Conservation (phyloP, 2,797 vertebrate species). For the Antennarius maculatus region DNA sequence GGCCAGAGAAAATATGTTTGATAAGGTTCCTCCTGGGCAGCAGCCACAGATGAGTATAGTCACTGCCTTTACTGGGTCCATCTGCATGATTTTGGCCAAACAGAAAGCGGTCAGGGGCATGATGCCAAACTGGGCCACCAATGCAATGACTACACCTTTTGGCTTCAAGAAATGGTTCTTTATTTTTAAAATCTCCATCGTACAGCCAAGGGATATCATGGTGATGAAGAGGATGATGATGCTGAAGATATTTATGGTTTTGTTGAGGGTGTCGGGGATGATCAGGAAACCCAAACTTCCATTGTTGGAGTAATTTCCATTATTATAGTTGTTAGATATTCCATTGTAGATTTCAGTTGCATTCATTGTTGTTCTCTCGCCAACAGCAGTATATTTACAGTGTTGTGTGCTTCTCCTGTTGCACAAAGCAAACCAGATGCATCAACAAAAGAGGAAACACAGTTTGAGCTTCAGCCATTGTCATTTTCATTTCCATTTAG, state of each 20-base stretch:
- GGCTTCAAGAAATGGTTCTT: constrained; percentile 82
- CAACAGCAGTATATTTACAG: constrained; percentile 6
- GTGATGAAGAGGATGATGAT: constrained; percentile 74
- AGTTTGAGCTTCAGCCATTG: neutral
- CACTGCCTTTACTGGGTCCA: constrained; percentile 78
- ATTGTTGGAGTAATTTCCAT: constrained; percentile 50
- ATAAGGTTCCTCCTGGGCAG: constrained; percentile 86
- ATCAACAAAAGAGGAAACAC: neutral
- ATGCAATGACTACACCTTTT: constrained; percentile 80
- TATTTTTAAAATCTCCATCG: constrained; percentile 87
- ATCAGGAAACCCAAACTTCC: constrained; percentile 36
- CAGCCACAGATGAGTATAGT: constrained; percentile 88
- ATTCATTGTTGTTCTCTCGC: constrained; percentile 58
- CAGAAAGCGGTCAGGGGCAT: constrained; percentile 87
- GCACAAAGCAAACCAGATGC: constrained; percentile 18
- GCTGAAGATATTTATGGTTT: constrained; percentile 63
- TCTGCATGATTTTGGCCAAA: constrained; percentile 79
- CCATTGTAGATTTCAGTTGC: constrained; percentile 37
- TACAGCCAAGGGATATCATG: constrained; percentile 86
- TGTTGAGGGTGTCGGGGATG: constrained; percentile 57
- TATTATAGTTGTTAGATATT: constrained; percentile 7
- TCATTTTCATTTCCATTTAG: neutral
- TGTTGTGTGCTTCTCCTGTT: constrained; percentile 40
- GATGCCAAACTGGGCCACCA: constrained; percentile 86
- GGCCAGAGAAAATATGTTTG: constrained; percentile 85